These are phyloP conservation scores for Drosophila mayri DNA, from an alignment of 1,140 invertebrate genomes.

Conservation along the genomic window DNA sequence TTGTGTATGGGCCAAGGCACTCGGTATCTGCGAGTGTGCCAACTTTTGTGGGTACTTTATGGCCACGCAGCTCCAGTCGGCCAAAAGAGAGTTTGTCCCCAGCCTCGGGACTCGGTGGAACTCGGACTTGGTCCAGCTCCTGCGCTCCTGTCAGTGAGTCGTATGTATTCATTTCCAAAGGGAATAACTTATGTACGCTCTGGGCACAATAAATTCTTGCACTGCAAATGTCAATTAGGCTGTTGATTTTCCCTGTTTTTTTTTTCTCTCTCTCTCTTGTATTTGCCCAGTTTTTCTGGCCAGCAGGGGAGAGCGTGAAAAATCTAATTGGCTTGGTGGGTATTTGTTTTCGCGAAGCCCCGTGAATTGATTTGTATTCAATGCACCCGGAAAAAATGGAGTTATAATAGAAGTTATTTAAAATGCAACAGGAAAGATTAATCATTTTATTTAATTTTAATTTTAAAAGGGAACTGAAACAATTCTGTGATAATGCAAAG, in stretches of 20 bases:
- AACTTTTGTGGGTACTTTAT: conserved; percentile 70
- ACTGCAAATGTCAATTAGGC: conserved; percentile 84
- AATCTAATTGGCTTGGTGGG: conserved; percentile 75
- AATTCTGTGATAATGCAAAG: no score
- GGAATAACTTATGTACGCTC: conserved; percentile 85
- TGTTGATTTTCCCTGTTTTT: conserved; percentile 56
- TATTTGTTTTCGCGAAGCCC: conserved; percentile 61
- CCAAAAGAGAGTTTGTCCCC: conserved; percentile 44
- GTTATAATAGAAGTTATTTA: not conserved
- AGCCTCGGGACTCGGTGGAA: conserved; percentile 8
- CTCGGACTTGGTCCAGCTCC: conserved; percentile 36
- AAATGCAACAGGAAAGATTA: not conserved
- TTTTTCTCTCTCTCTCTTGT: not conserved
- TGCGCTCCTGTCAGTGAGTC: conserved; percentile 63
- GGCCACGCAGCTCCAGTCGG: conserved; percentile 67
- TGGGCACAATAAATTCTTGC: conserved; percentile 85
- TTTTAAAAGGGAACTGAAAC: no score
- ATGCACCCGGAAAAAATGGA: conserved; percentile 18
- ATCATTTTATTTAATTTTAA: no score
- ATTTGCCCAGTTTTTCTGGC: conserved; percentile 17
- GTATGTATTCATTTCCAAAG: conserved; percentile 85
- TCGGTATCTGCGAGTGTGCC: conserved; percentile 30
- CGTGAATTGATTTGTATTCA: conserved; percentile 75
- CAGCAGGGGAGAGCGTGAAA: conserved; percentile 63
- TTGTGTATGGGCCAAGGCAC: conserved; percentile 11